Percentiles rank a stretch among this genome's conserved stretches.
Conservation (phyloP, 2,888 invertebrate species). For the Hydroisotoma schaefferi region DNA sequence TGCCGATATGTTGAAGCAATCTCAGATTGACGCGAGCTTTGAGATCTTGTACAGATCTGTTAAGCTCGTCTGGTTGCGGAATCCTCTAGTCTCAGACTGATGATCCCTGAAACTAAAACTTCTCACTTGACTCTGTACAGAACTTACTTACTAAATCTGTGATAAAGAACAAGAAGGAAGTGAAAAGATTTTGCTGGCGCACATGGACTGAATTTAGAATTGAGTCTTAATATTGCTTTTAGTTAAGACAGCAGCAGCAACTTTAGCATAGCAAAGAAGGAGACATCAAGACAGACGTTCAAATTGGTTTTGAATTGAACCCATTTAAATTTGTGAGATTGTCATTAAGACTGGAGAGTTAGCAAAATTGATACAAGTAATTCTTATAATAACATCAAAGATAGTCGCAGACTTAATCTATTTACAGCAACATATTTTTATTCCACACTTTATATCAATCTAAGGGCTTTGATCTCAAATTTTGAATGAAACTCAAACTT, state of each 20-base stretch:
- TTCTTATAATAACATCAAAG: no score
- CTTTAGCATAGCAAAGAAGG: background rate
- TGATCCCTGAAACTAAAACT: background rate
- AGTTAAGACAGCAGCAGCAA: background rate
- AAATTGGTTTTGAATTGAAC: slow-evolving; percentile 8
- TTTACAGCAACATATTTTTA: background rate
- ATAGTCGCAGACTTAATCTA: background rate
- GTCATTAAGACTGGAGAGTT: slow-evolving; percentile 10
- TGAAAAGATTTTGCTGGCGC: background rate
- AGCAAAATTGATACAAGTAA: no score
- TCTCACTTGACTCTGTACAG: no score
- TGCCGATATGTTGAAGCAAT: no score
- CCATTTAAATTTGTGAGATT: background rate
- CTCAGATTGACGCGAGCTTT: no score
- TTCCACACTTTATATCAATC: background rate
- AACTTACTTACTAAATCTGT: no score
- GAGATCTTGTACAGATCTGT: background rate
- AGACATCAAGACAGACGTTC: background rate
- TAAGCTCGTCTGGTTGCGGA: slow-evolving; percentile 1
- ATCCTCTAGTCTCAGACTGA: slow-evolving; percentile 4
- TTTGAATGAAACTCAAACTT: background rate
- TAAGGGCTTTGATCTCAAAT: slow-evolving; percentile 4
- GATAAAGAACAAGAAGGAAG: background rate
- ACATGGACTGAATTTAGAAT: slow-evolving; percentile 7
- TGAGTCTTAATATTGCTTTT: no score